Base-by-base conservation (phyloP, 2,888 invertebrate genomes). In the Sphaerophoria taeniata region DNA sequence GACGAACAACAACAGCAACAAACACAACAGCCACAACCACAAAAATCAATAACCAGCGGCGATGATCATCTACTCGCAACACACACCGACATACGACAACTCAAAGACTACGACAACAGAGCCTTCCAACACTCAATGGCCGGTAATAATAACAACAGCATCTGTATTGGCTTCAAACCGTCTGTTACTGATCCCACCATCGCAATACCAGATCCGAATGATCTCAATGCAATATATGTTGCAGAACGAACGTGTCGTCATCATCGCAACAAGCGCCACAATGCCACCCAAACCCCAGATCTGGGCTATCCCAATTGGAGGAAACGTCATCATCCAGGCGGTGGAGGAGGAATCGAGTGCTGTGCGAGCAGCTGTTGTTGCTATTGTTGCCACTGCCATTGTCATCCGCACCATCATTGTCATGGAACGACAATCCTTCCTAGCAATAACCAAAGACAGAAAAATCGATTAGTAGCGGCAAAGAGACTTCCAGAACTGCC, bases 1-100 rank as follows among this genome's bases (percentile, higher is more conserved):
- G 91, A 92, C 89, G 91, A 92, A 90, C 91, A 91, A 90, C 92
- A 89, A 83, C 92, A 89, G 82, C 89, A 90, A 86, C 89, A 43
- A 43, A 43, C 9, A 5, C 43, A 89, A 78, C 89, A 89, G 61
- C 76, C 87, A 63, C 87, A 88, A 81, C 82, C 82, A 71, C 86
- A 88, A 77, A 89, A 89, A 36, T 89, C 90, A 58, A 87, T 89
- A 36, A 87, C 87, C 65, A 90, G 89, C 88, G 91, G 91, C 14
- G 90, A 91, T 69, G 91, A 91, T 84, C 91, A 90, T 77, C 88
- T 91, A 49, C 83, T 91, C 16, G 91, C 90, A 5, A 90, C 91
- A 6, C 89, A 90, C 56, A 90, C 89, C 24, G 89, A 91, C 51
- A 90, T 90, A 33, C 89, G 90, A 45, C 90, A 90, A 78, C 89